Conservation (phyloP, 2,888 invertebrate genomes). For the Macrosiphum euphorbiae region DNA sequence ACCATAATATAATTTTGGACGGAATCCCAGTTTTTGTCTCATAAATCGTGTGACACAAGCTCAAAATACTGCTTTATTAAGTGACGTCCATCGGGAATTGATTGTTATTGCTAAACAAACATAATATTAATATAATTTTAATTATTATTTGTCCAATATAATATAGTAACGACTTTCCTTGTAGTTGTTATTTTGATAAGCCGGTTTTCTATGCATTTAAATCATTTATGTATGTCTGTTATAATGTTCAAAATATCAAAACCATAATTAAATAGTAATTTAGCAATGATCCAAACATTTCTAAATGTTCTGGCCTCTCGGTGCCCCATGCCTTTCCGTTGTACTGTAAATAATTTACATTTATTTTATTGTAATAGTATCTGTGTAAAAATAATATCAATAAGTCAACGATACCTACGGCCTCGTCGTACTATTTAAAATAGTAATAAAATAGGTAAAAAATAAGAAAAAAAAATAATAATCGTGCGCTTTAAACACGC, state of each 20-base stretch:
- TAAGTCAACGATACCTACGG: not conserved
- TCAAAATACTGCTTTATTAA: not conserved
- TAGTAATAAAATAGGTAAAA: not conserved
- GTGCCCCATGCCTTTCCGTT: not conserved
- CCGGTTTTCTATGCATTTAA: not conserved
- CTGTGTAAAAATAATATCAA: not conserved
- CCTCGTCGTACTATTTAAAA: not conserved
- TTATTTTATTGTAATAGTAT: not conserved
- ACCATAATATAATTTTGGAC: not conserved
- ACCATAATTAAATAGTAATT: not conserved
- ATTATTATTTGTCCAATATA: not conserved
- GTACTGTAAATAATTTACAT: not conserved
- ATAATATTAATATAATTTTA: not conserved
- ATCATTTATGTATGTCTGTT: not conserved
- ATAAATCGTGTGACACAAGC: not conserved
- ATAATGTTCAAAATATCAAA: not conserved
- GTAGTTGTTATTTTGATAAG: not conserved
- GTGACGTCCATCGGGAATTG: not conserved
- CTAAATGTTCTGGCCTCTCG: not conserved
- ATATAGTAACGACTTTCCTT: not conserved
- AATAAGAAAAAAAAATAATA: not conserved
- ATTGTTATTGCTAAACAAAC: not conserved
- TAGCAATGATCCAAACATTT: not conserved
- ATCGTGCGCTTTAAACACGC: not conserved
- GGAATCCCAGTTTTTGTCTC: not conserved